A percentile compares a stretch with the other conserved stretches of the same genome.
These are phyloP conservation scores for Ibidorhyncha struthersii DNA, from an alignment of 2,113 vertebrate species.

Conservation along the genomic window DNA sequence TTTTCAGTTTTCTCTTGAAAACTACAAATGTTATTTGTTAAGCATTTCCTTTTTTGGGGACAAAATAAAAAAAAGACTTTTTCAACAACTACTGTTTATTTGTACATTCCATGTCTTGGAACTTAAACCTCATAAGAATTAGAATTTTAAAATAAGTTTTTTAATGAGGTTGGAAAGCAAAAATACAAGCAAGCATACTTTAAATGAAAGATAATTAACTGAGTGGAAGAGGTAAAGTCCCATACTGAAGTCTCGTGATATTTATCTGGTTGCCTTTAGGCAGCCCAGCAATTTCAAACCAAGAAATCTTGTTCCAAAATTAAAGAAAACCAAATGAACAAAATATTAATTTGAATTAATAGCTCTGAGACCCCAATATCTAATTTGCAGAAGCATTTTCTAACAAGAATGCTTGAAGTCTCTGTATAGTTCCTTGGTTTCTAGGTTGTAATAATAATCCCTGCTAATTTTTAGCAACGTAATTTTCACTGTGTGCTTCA, in stretches of 20 bases:
- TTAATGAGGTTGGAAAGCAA: neutral
- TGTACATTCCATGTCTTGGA: neutral
- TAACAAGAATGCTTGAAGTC: neutral
- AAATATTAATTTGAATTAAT: neutral
- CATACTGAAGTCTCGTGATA: neutral
- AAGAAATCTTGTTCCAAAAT: neutral
- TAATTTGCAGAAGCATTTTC: neutral
- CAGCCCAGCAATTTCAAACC: neutral
- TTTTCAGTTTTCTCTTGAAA: neutral
- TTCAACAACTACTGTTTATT: neutral
- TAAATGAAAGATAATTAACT: neutral
- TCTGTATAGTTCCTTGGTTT: neutral
- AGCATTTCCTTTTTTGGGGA: neutral
- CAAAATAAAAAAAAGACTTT: neutral
- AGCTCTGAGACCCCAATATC: neutral
- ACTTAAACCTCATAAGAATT: neutral
- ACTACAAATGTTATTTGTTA: neutral
- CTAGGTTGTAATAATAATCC: neutral
- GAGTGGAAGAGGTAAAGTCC: neutral
- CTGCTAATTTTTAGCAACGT: neutral
- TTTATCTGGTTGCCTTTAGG: neutral
- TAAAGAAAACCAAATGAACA: neutral
- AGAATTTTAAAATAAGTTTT: neutral
- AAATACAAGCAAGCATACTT: neutral
- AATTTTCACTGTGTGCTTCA: neutral